A percentile compares a stretch with the other conserved stretches of the same genome.
Evolutionary conservation across 1,140 invertebrate genomes (phyloP).

Genomic region (Orius laevigatus): DNA sequence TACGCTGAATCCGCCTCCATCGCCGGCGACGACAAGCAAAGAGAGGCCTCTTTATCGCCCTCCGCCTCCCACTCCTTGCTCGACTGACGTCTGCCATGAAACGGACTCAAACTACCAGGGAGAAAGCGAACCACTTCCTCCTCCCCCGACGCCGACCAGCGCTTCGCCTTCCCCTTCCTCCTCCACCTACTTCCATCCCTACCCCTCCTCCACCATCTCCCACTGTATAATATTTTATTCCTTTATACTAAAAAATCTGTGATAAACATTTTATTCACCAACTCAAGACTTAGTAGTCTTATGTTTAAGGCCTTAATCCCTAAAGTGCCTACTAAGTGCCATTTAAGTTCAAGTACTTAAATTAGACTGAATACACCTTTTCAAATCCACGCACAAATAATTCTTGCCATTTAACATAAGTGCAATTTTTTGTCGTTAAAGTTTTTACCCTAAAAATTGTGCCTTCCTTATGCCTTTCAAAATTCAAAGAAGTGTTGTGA

Average conservation of each 20-base stretch:
- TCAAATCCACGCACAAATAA: not conserved
- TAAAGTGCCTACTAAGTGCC: too few species aligned
- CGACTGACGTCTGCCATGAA: slow-evolving; percentile 84
- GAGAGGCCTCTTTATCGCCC: slow-evolving; percentile 59
- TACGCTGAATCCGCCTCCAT: slow-evolving; percentile 78
- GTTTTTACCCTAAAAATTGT: not conserved
- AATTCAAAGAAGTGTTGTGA: too few species aligned
- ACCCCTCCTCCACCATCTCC: slow-evolving; percentile 54
- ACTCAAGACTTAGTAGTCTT: not conserved
- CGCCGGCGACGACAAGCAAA: slow-evolving; percentile 54
- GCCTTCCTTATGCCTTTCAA: too few species aligned
- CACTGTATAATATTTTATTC: slow-evolving; percentile 11
- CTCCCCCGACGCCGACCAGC: slow-evolving; percentile 68
- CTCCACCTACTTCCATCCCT: slow-evolving; percentile 55
- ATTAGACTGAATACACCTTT: not conserved
- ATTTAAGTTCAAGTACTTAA: too few species aligned
- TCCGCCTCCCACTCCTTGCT: slow-evolving; percentile 84
- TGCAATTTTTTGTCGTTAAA: not conserved
- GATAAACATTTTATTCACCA: not conserved
- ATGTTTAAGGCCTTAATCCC: not conserved
- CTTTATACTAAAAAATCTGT: too few species aligned
- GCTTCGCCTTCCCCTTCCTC: slow-evolving; percentile 61
- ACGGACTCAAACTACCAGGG: slow-evolving; percentile 55
- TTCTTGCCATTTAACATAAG: not conserved
- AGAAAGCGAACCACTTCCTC: slow-evolving; percentile 56